These are phyloP conservation scores for Esox lucius DNA, from an alignment of 2,797 vertebrate genomes.

Conservation along the genomic window DNA sequence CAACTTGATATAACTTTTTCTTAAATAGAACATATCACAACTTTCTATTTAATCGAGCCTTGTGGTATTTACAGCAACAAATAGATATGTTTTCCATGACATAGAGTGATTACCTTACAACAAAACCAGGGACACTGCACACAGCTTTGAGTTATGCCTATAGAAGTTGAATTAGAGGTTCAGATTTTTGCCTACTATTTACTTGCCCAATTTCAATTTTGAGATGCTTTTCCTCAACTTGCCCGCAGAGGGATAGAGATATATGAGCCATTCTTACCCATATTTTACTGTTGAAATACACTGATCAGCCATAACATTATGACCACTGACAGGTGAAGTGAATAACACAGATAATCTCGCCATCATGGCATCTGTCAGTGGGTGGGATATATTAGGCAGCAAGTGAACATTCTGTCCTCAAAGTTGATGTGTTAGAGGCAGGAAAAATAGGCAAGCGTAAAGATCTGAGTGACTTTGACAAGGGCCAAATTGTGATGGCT, in stretches of 20 bases:
- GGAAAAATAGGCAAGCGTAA: too few species aligned
- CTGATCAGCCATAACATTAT: too few species aligned
- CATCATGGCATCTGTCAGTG: too few species aligned
- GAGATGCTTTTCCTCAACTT: constrained; percentile 5
- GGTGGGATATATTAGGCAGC: too few species aligned
- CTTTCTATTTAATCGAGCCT: not conserved
- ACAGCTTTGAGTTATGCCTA: not conserved
- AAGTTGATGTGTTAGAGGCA: too few species aligned
- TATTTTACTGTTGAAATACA: not conserved
- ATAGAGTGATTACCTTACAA: not conserved
- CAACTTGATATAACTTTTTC: not conserved
- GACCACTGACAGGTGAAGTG: too few species aligned
- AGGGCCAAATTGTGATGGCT: too few species aligned
- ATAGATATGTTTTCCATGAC: not conserved
- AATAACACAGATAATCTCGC: too few species aligned
- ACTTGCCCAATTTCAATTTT: not conserved
- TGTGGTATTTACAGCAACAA: not conserved
- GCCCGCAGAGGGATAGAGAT: constrained; percentile 20
- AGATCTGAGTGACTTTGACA: too few species aligned
- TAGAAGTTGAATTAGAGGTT: not conserved
- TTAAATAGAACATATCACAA: not conserved
- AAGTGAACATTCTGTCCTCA: too few species aligned
- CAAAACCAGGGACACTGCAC: not conserved
- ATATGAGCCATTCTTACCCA: not conserved
- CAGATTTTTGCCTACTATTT: not conserved